Evolutionary conservation across 2,888 invertebrate species (phyloP), one percentile per base, ranked within the genome.

Genomic region (Tenthredo mesomela): DNA sequence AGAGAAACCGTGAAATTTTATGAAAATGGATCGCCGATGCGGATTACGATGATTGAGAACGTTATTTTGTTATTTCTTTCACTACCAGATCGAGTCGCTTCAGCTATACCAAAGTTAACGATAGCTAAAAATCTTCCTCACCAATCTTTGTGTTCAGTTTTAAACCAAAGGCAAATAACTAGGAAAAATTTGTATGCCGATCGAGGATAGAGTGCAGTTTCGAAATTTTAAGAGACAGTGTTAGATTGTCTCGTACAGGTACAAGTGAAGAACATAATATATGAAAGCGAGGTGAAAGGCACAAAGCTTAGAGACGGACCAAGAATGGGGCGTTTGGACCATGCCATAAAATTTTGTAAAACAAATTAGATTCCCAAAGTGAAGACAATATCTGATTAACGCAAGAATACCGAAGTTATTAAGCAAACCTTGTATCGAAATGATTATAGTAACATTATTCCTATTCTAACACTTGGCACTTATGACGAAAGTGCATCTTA

Each of bases 251-350:
- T 70, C 67, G 67, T 47, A 43, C 33, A 43, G 29, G 47, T 47
- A 43, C 33, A 43, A n/a, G 47, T 47, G 61, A 61, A 80, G 33
- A 61, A 58, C 54, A 77, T 21, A 65, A 77, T 70, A 77, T 70
- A 61, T 70, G 82, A 82, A 82, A 82, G 82, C 67, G 7, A 65
- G 67, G 82, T 82, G 82, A 70, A 82, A 82, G 82, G 82, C 67
- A 67, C 29, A 82, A 58, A 61, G 80, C 58, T 80, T 58, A 40
- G 37, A 70, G 47, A 67, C 67, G 67, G n/a, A 47, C 25, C 5
- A 77, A 80, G 58, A 80, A 80, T 80, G 21, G 58, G 37, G n/a
- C 29, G 47, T 47, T 82, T 82, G 82, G 82, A 70, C 67, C 67
- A 61, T 7, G 33, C 21, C 78, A 25, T 25, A 18, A 29, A 21